Conservation (phyloP, 1,140 invertebrate genomes). For the Drosophila gunungcola region DNA sequence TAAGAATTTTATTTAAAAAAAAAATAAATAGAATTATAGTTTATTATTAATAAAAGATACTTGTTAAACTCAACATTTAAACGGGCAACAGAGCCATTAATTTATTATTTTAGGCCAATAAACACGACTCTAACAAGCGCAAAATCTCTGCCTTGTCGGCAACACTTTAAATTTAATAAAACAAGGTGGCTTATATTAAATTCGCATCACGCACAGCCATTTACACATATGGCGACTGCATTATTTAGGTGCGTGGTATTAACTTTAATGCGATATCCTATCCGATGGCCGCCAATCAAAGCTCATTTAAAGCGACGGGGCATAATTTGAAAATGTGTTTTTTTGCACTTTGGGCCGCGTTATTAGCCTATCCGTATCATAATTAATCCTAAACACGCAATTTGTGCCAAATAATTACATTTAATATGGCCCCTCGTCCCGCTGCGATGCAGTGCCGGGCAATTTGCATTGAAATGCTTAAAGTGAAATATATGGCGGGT, state of each 20-base stretch:
- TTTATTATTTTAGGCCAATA: not conserved
- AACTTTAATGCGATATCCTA: conserved; percentile 60
- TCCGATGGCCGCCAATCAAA: conserved; percentile 53
- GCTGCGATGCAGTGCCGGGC: not conserved
- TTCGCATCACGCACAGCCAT: conserved; percentile 53
- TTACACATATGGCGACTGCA: conserved; percentile 18
- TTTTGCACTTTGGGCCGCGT: conserved; percentile 70
- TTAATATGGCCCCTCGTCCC: conserved; percentile 54
- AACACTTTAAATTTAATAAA: conserved; percentile 29
- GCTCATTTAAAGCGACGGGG: conserved; percentile 49
- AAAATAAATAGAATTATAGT: not conserved
- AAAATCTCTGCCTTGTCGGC: not conserved
- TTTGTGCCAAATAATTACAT: conserved; percentile 82
- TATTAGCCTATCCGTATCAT: conserved; percentile 78
- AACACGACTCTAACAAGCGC: not conserved
- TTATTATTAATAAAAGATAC: too few species aligned
- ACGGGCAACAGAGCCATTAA: not conserved
- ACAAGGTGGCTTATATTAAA: conserved; percentile 26
- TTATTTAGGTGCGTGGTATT: conserved; percentile 52
- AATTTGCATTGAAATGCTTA: conserved; percentile 79
- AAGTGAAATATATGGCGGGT: conserved; percentile 79
- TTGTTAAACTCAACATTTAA: not conserved
- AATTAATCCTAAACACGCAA: conserved; percentile 83
- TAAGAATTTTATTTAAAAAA: not conserved
- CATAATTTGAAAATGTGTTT: conserved; percentile 74